These are phyloP conservation scores for Therioaphis trifolii DNA, from an alignment of 2,888 invertebrate genomes.

Conservation along the genomic window DNA sequence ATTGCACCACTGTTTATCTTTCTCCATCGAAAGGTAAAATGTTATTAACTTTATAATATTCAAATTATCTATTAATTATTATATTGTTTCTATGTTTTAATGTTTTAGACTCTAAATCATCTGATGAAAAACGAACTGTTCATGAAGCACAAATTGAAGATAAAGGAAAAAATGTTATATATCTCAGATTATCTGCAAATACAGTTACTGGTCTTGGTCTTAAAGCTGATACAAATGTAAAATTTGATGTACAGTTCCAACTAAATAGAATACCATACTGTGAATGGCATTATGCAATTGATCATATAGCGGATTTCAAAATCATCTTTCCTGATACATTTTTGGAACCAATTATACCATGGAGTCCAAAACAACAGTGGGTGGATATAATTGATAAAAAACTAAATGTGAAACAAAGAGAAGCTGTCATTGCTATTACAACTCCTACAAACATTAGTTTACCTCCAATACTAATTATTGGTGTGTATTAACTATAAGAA, in stretches of 20 bases:
- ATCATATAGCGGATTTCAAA: constrained; percentile 78
- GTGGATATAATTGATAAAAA: constrained; percentile 68
- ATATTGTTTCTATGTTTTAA: constrained; percentile 15
- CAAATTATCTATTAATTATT: constrained; percentile 2
- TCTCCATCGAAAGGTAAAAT: constrained; percentile 61
- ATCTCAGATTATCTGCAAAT: constrained; percentile 77
- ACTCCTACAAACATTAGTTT: constrained; percentile 74
- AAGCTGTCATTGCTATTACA: constrained; percentile 82
- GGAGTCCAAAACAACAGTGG: constrained; percentile 74
- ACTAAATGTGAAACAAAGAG: constrained; percentile 82
- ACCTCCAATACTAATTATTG: constrained; percentile 80
- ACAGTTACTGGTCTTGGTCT: constrained; percentile 76
- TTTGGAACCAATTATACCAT: constrained; percentile 75
- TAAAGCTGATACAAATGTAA: constrained; percentile 74
- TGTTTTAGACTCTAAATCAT: constrained; percentile 55
- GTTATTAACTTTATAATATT: constrained; percentile 37
- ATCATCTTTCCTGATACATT: constrained; percentile 79
- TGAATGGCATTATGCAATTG: constrained; percentile 86
- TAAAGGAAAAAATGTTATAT: constrained; percentile 82
- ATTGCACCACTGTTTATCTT: constrained; percentile 72
- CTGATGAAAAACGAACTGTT: constrained; percentile 70
- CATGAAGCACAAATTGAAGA: constrained; percentile 84
- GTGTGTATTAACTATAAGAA: constrained; percentile 65
- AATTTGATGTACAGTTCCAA: constrained; percentile 83
- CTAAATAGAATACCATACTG: constrained; percentile 83